These are phyloP conservation scores for Leptoclinus maculatus DNA, from an alignment of 2,797 vertebrate genomes.

Conservation along the genomic window DNA sequence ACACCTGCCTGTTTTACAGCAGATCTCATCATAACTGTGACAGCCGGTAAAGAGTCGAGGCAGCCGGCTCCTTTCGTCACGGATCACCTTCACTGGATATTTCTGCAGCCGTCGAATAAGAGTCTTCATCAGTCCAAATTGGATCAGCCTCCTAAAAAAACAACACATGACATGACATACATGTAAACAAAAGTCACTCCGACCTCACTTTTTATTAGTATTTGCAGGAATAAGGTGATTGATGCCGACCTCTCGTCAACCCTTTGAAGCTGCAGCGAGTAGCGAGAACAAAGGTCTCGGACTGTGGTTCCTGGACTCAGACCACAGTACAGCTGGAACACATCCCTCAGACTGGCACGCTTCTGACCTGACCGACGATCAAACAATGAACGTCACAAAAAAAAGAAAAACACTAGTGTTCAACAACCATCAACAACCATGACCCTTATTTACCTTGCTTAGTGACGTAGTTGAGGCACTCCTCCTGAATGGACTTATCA, in stretches of 20 bases:
- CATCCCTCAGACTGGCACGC: constrained; percentile 91
- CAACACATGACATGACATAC: constrained; percentile 17
- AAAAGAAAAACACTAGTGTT: not conserved
- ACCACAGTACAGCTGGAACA: constrained; percentile 98
- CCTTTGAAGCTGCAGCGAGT: constrained; percentile 93
- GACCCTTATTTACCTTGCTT: constrained; percentile 88
- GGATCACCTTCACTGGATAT: constrained; percentile 92
- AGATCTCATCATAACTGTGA: constrained; percentile 99
- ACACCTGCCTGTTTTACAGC: constrained; percentile 95
- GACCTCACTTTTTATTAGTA: constrained; percentile 10
- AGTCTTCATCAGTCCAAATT: constrained; percentile 96
- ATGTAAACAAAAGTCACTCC: not conserved
- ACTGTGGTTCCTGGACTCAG: constrained; percentile 97
- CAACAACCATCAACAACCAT: no score
- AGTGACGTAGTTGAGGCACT: constrained; percentile 92
- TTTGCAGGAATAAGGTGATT: constrained; percentile 30
- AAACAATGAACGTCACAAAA: not conserved
- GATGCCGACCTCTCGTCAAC: constrained; percentile 92
- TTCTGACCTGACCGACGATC: constrained; percentile 87
- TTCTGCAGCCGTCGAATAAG: constrained; percentile 96
- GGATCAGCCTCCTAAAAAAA: constrained; percentile 90
- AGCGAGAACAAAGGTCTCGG: constrained; percentile 95
- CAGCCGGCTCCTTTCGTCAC: constrained; percentile 90
- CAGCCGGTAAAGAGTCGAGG: constrained; percentile 95
- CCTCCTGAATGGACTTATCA: constrained; percentile 95